Evolutionary conservation across 2,113 vertebrate species (phyloP), one percentile per base, ranked within the genome.

Genomic region (Salvelinus sp.): DNA sequence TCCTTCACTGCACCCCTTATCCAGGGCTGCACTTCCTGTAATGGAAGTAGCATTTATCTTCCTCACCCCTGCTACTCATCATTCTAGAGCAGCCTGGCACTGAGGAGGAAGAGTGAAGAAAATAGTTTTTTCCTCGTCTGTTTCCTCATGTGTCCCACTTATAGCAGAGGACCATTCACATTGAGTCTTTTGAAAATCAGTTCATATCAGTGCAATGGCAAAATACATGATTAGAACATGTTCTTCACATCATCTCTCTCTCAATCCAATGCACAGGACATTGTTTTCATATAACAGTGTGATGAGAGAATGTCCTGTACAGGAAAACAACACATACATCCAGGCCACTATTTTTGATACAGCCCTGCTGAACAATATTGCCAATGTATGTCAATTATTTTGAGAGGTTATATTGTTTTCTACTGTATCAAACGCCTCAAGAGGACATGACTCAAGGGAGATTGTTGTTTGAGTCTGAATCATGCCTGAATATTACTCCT

Each of bases 1-100:
- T 18, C 50, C 50, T 57, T 13, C 50, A 23, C 22, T 25, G 25
- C n/a, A 2, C 60, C 60, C 22, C 3, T 27, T 13, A 30, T 66
- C 64, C 72, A 25, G 69, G 28, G n/a, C 4, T 64, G 74, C 57
- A 67, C 58, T 72, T 77, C 72, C 7, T 78, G 25, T 22, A 44
- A 76, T 48, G 25, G 44, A 82, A 65, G 20, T 2, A 62, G 23
- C 30, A 69, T 87, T 74, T 69, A 69, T 82, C 71, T 82, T 74
- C n/a, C 38, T 82, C 76, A 3, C 64, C 25, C 23, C 22, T 23
- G 23, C 64, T 25, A 66, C 30, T 77, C 38, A 73, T 84, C 76
- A 85, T 62, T 0, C 38, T 2, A 79, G 33, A 79, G 84, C 76
- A 83, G 65, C 71, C 48, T 18, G 47, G 64, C 73, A 72, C 16